phyloP scores from a whole-genome alignment of 2,888 invertebrate species.

The Spodoptera exigua region DNA sequence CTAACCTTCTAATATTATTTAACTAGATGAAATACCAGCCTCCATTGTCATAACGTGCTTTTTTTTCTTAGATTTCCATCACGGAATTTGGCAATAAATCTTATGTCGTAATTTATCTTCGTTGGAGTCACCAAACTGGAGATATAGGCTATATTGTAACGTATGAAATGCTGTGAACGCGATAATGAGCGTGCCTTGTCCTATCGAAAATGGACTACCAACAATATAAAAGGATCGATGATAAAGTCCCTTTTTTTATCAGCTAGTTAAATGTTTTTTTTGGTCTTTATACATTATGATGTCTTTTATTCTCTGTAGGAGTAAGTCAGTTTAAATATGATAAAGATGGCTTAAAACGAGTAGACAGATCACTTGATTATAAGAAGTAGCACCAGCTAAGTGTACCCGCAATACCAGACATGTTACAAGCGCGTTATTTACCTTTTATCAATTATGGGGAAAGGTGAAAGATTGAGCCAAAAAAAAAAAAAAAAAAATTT shows the following conservation, averaged over 20 bases:
- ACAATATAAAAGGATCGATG: conserved; percentile 2
- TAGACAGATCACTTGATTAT: no score
- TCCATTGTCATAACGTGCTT: conserved; percentile 41
- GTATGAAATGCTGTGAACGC: conserved; percentile 26
- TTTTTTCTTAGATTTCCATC: conserved; percentile 49
- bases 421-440: no score
- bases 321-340: no score
- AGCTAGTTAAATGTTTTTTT: conserved; percentile 1
- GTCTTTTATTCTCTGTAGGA: no score
- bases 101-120: conserved; percentile 51
- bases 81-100: conserved; percentile 47
- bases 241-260: background rate
- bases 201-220: conserved; percentile 7
- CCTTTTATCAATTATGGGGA: no score
- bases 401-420: no score
- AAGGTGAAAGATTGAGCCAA: no score
- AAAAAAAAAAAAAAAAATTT: no score
- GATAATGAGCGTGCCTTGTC: conserved; percentile 25
- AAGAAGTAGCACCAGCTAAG: no score
- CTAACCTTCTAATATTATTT: conserved; percentile 27
- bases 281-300: background rate
- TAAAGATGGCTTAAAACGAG: no score
- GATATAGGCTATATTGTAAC: conserved; percentile 27
- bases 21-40: conserved; percentile 22
- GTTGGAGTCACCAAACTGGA: conserved; percentile 44